Conservation (phyloP, 2,888 invertebrate genomes). For the Ophion obscuratus region DNA sequence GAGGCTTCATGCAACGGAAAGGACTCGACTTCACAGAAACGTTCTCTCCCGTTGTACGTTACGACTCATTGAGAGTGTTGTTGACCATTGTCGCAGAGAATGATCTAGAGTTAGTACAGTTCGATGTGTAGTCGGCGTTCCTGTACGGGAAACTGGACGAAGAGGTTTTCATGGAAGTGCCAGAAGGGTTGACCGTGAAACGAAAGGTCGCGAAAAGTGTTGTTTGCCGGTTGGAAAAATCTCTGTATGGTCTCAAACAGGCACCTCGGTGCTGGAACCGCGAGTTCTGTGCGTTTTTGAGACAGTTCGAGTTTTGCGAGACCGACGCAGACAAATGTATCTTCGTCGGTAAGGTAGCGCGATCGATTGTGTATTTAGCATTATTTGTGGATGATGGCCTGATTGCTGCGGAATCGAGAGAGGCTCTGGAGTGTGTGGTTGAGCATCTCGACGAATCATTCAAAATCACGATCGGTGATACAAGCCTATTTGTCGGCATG, state of each 20-base stretch:
- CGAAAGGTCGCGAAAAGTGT: constrained; percentile 48
- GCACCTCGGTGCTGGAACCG: constrained; percentile 51
- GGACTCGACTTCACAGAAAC: constrained; percentile 3
- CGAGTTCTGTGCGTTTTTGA: constrained; percentile 65
- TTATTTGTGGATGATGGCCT: too few relatives aligned
- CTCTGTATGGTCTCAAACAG: constrained; percentile 76
- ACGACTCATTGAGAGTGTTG: constrained; percentile 20
- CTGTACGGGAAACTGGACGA: constrained; percentile 63
- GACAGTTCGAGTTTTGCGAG: constrained; percentile 63
- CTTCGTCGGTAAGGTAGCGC: too few relatives aligned
- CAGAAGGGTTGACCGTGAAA: constrained; percentile 48
- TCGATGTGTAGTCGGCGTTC: constrained; percentile 69
- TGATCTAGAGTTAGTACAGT: constrained; percentile 40
- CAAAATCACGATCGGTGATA: too few relatives aligned
- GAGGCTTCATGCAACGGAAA: constrained; percentile 12
- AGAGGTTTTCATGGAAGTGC: constrained; percentile 56
- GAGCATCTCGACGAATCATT: too few relatives aligned
- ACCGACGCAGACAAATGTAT: background rate
- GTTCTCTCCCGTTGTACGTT: constrained; percentile 2
- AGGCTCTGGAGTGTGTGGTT: too few relatives aligned
- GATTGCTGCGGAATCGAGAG: too few relatives aligned
- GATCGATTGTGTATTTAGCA: too few relatives aligned
- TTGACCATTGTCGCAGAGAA: background rate
- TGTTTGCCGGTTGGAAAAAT: constrained; percentile 72
- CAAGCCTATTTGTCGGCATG: too few relatives aligned